Base-by-base conservation (phyloP, 2,888 invertebrate genomes). In the Polyommatus icarus region DNA sequence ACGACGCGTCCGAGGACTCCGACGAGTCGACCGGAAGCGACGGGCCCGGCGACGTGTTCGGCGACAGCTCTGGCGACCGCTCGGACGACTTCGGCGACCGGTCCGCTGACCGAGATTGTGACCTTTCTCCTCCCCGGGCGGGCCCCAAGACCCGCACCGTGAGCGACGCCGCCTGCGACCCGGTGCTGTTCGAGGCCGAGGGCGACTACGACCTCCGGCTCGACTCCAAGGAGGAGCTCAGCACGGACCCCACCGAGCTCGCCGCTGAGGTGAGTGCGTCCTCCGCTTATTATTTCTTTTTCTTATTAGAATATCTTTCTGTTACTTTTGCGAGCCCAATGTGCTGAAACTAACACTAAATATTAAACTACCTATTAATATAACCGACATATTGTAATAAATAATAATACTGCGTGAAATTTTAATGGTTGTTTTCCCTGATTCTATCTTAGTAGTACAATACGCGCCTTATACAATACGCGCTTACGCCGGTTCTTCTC, bases 231-330 rank as follows among this genome's bases (percentile, higher is more conserved):
- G 91, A 91, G 83, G 93, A 93, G 83, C 83, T 94, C 81, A 93
- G 93, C 85, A 90, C 90, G 61, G 93, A 94, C 79, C 92, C 93
- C 80, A 92, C 86, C 80, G 93, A 93, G 84, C 85, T 94, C 80
- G 93, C 93, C 73, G 93, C 92, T 80, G 94, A 94, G 89, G 93
- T 93, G 80, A 84, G 85, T 76, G 36, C 18, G 8, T 57, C 40
- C 32, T 36, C 12, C 10, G 54, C 24, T 36, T 46, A 46, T 10
- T 46, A 46, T 46, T 36, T 8, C 36, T 36, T 36, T 36, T 36
- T 36, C 36, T 36, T 7, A 36, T 36, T 8, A 36, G 7, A 36
- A 36, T 36, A 36, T 36, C 4, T 36, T 36, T 8, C 36, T 36
- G 36, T 36, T 36, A 36, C 36, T 36, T 36, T 36, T 36, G 36